Percentiles rank a stretch among this genome's conserved stretches.
These are phyloP conservation scores for Adelognathus sp. DNA, from an alignment of 2,888 invertebrate genomes.

Conservation along the genomic window DNA sequence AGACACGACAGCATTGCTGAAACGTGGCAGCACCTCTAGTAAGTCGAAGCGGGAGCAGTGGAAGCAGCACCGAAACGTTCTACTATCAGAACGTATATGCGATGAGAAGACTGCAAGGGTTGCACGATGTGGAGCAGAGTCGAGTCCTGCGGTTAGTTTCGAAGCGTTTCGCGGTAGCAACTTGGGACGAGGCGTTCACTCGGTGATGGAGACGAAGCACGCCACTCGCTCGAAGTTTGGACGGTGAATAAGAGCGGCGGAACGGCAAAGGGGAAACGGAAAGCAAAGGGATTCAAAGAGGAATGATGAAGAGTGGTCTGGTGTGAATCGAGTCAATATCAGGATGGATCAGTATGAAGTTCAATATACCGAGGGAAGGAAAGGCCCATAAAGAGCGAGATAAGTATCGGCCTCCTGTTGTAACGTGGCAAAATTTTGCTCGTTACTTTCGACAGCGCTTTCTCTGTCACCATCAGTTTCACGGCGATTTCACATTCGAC, in stretches of 20 bases:
- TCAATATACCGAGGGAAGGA: background rate
- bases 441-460: too few species aligned
- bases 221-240: conserved; percentile 68
- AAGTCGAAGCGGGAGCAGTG: conserved; percentile 42
- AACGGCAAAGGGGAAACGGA: background rate
- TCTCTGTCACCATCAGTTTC: too few species aligned
- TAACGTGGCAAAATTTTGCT: too few species aligned
- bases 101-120: conserved; percentile 52
- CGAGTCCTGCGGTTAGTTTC: conserved; percentile 64
- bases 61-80: conserved; percentile 46
- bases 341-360: background rate
- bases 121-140: conserved; percentile 56
- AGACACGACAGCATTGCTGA: conserved; percentile 37
- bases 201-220: conserved; percentile 68
- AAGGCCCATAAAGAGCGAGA: background rate
- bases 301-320: conserved; percentile 5
- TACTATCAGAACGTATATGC: conserved; percentile 34
- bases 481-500: too few species aligned
- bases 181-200: conserved; percentile 59
- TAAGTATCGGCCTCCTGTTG: background rate
- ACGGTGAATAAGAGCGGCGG: conserved; percentile 59
- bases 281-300: conserved; percentile 4
- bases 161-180: conserved; percentile 64
- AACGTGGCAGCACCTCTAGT: conserved; percentile 41
- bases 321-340: conserved; percentile 6